These are phyloP conservation scores for Antennarius striatus DNA, from an alignment of 2,113 vertebrate genomes.

Conservation along the genomic window DNA sequence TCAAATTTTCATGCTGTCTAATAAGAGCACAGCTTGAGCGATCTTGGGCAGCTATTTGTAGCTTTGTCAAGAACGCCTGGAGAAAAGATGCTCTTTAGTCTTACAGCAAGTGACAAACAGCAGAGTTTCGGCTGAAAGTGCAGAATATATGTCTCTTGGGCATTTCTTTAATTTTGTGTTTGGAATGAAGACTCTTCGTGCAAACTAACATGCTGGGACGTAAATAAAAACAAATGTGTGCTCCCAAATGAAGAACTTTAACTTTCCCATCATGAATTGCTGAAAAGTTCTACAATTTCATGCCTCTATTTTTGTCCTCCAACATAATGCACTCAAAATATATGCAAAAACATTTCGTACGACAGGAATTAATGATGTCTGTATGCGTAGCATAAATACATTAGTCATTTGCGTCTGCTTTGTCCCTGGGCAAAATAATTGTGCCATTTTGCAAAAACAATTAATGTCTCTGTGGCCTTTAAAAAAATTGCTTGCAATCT, in stretches of 20 bases:
- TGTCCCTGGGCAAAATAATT: background rate
- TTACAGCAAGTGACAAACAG: constrained; percentile 19
- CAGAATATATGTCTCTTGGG: background rate
- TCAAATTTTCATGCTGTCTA: background rate
- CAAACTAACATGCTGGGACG: background rate
- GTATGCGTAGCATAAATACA: background rate
- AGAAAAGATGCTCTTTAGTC: constrained; percentile 21
- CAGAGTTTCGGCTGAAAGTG: constrained; percentile 4
- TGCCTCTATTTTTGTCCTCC: background rate
- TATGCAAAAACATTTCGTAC: background rate
- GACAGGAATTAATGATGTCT: background rate
- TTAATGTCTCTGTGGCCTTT: constrained; percentile 4
- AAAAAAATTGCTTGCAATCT: constrained; percentile 8
- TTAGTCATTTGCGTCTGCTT: constrained; percentile 5
- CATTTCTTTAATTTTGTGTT: constrained; percentile 6
- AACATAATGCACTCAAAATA: background rate
- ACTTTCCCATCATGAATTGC: background rate
- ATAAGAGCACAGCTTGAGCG: constrained; percentile 14
- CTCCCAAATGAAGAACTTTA: background rate
- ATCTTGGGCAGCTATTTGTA: constrained; percentile 21
- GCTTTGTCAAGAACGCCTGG: background rate
- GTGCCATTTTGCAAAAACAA: constrained; percentile 9
- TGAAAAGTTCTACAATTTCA: background rate
- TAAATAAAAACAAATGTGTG: constrained; percentile 11
- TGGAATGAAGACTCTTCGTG: background rate